Evolutionary conservation across 2,113 vertebrate species (phyloP).

Genomic region (Xerus inauris): DNA sequence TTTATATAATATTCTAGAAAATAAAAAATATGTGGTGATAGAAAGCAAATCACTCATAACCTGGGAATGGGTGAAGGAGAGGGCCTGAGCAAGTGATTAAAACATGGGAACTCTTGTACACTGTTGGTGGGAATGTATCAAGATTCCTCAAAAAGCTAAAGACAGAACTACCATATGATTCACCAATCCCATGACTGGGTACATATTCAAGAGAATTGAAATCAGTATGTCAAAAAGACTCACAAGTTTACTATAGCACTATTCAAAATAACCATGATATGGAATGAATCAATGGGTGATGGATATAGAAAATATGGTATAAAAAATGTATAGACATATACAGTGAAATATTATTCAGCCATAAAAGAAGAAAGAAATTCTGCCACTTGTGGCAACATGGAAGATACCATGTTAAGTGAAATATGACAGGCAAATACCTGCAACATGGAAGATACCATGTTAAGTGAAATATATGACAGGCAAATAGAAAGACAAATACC

Average conservation of each 20-base stretch:
- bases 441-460: background rate
- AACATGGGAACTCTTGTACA: background rate
- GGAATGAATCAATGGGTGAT: background rate
- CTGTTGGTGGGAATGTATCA: no score
- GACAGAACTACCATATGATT: background rate
- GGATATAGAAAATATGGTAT: background rate
- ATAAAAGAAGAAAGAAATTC: background rate
- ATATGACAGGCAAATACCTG: background rate
- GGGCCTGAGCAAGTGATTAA: no score
- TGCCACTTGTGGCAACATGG: background rate
- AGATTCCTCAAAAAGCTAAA: background rate
- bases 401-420: background rate
- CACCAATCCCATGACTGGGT: no score
- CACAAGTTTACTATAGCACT: no score
- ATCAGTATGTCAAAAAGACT: background rate
- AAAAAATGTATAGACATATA: no score
- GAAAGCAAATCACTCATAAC: background rate
- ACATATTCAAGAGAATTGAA: background rate
- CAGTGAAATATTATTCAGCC: background rate
- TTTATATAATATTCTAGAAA: constrained; percentile 21
- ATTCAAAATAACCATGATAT: no score
- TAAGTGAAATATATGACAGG: background rate
- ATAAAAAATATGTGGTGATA: background rate
- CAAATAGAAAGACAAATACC: background rate
- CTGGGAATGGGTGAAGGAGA: background rate